Evolutionary conservation across 53 echinoderm and acorn worm species (phyloP), one percentile per base, ranked within the genome.

Genomic region (Paracentrotus lividus): DNA sequence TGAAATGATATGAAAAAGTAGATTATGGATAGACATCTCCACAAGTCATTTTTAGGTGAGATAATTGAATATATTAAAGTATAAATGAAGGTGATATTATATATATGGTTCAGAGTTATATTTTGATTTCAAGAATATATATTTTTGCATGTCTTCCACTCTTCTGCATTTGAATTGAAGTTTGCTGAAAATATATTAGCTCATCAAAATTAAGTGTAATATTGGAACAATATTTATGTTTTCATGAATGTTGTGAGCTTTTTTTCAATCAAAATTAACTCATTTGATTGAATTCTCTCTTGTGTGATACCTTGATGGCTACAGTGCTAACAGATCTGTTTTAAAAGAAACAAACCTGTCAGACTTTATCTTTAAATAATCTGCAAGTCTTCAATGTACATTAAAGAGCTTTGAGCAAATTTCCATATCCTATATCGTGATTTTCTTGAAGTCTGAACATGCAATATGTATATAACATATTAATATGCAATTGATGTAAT

Each of bases 141-240:
- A 84, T 85, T 85, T 85, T 85, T 85, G 85, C 85, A 85, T 85
- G 85, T 85, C 85, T 85, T 85, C 85, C 85, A 85, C 85, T 49
- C 14, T 26, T 15, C 27, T 85, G 10, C 26, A 49, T 27, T 85
- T 85, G 85, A 49, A 85, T 85, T 85, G n/a, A 49, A 85, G 31
- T 49, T 85, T 49, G 36, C 72, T 72, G 72, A 72, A 72, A 72
- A 2, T 72, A 72, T 18, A 5, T 72, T 36, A 12, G 36, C 40
- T 72, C 18, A 20, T 1, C 14, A 57, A 57, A 36, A 14, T 31
- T 67, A 32, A 2, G 15, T 33, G 12, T 7, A 32, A 13, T 6
- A 67, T 67, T 34, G 12, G 72, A 18, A 18, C 40, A 38, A 1
- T 38, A 7, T 72, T 72, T 40, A 16, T 72, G 36, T 1, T 72